phyloP scores from a whole-genome alignment of 92 coral and sea anemone genomes.

The Zoanthus sansibaricus region DNA sequence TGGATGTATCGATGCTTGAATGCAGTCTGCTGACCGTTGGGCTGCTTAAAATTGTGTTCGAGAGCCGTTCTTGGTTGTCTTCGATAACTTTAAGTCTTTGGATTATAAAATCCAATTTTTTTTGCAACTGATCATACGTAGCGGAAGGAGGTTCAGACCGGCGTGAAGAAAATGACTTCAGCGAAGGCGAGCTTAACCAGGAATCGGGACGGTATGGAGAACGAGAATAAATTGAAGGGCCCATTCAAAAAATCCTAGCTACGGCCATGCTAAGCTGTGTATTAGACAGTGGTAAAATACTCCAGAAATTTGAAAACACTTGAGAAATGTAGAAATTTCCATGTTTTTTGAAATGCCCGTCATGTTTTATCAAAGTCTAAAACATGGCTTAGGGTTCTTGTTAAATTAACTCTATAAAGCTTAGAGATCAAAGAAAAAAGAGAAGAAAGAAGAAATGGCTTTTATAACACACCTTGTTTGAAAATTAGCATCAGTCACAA shows the following conservation, averaged over 20 bases:
- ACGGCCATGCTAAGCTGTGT: too few relatives aligned
- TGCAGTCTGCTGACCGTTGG: neutral
- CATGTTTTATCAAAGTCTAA: too few relatives aligned
- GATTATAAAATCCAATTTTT: neutral
- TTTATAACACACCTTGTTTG: constrained; percentile 63
- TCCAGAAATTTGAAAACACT: too few relatives aligned
- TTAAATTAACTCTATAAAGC: too few relatives aligned
- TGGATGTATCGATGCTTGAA: neutral
- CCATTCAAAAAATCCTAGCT: too few relatives aligned
- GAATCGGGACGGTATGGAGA: neutral
- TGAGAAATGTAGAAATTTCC: too few relatives aligned
- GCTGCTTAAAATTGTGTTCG: neutral
- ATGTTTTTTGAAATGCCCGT: too few relatives aligned
- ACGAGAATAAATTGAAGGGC: neutral
- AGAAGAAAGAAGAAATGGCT: neutral
- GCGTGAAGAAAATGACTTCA: neutral
- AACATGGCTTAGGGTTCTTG: too few relatives aligned
- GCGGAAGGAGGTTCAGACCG: neutral
- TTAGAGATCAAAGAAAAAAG: too few relatives aligned
- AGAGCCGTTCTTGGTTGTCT: neutral
- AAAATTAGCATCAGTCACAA: constrained; percentile 85
- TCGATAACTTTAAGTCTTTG: neutral
- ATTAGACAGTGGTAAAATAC: too few relatives aligned
- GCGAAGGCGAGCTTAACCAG: neutral
- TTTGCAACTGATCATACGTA: too few relatives aligned